Evolutionary conservation across 2,797 vertebrate species (phyloP).

Genomic region (Callimico goeldii): DNA sequence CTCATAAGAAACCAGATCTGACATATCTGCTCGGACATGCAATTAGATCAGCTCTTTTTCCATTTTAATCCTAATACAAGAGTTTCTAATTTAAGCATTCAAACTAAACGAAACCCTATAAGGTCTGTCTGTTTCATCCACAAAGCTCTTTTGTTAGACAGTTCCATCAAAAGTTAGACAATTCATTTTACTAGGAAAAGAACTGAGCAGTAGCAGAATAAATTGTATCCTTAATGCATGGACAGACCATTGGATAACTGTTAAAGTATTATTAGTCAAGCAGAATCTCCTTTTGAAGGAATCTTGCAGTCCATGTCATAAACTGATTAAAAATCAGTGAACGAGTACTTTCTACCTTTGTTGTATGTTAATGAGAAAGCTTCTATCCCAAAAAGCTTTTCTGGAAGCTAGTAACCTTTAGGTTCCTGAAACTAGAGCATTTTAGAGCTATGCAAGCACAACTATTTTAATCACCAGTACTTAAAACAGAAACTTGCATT

Average conservation of each 20-base stretch:
- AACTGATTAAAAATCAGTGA: slow-evolving; percentile 79
- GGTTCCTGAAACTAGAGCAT: slow-evolving; percentile 33
- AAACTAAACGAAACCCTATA: slow-evolving; percentile 60
- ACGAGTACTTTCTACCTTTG: slow-evolving; percentile 61
- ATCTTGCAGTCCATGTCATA: slow-evolving; percentile 65
- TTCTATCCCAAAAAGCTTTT: slow-evolving; percentile 51
- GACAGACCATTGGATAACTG: slow-evolving; percentile 71
- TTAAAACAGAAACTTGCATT: background rate
- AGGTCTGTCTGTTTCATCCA: slow-evolving; percentile 65
- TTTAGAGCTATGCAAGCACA: background rate
- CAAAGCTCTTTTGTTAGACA: slow-evolving; percentile 62
- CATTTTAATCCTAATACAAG: slow-evolving; percentile 65
- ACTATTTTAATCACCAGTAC: background rate
- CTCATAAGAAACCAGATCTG: slow-evolving; percentile 55
- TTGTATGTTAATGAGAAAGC: slow-evolving; percentile 76
- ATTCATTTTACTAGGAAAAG: slow-evolving; percentile 70
- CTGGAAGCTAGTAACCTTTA: slow-evolving; percentile 59
- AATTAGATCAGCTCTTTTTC: slow-evolving; percentile 71
- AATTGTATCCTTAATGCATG: slow-evolving; percentile 70
- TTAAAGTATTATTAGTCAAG: slow-evolving; percentile 71
- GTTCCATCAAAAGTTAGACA: slow-evolving; percentile 71
- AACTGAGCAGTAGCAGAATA: slow-evolving; percentile 70
- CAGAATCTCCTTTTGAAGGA: slow-evolving; percentile 71
- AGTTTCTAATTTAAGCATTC: slow-evolving; percentile 58
- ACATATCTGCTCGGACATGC: slow-evolving; percentile 50